Conservation (phyloP, 2,113 vertebrate genomes). For the Crotalus tigris region DNA sequence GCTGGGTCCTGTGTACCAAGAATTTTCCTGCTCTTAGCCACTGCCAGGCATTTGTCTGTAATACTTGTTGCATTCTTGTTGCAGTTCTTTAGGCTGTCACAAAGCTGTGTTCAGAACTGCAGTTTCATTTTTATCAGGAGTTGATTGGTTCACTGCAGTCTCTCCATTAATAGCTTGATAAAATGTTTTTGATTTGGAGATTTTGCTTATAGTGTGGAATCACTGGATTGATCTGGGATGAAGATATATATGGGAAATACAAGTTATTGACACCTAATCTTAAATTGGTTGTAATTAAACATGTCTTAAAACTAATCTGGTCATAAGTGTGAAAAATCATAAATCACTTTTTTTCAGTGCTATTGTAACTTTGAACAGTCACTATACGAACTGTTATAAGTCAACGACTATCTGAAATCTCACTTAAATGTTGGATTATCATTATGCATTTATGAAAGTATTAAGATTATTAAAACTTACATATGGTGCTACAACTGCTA, state of each 20-base stretch:
- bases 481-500: conserved; percentile 25
- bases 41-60: no score
- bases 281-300: background rate
- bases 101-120: no score
- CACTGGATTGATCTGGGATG: background rate
- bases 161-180: background rate
- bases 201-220: background rate
- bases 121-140: background rate
- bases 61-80: no score
- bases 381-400: background rate
- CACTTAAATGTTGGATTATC: background rate
- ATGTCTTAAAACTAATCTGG: background rate
- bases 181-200: background rate
- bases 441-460: conserved; percentile 3
- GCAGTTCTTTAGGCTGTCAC: no score
- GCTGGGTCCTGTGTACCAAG: no score
- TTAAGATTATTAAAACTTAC: conserved; percentile 20
- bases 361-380: background rate
- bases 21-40: no score
- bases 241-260: background rate
- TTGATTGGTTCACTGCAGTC: background rate
- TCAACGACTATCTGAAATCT: background rate
- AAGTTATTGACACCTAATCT: background rate
- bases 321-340: background rate
- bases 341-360: background rate